A percentile compares a stretch with the other conserved stretches of the same genome.
Evolutionary conservation across 2,888 invertebrate genomes (phyloP).

Genomic region (Amiota communis): DNA sequence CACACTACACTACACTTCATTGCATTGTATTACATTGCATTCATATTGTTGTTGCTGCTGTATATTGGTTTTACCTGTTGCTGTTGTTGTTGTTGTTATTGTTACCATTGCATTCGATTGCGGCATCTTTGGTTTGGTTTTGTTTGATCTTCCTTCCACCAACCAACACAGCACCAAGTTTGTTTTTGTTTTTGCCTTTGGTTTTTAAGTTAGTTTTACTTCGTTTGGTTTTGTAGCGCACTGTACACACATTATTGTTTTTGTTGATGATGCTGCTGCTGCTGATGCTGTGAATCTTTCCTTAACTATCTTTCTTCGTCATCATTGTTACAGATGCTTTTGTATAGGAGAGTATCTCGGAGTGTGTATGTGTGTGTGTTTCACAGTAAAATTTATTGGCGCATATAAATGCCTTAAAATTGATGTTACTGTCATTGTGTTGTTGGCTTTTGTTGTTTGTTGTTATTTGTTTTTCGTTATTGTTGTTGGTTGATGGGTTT

Average conservation of each 20-base stretch:
- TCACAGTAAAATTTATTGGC: constrained; percentile 62
- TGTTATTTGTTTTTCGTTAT: constrained; percentile 40
- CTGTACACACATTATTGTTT: constrained; percentile 22
- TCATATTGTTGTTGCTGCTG: constrained; percentile 30
- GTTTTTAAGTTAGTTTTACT: constrained; percentile 49
- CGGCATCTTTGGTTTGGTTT: constrained; percentile 58
- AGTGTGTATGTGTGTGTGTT: constrained; percentile 47
- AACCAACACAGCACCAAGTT: constrained; percentile 37
- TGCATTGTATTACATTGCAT: constrained; percentile 13
- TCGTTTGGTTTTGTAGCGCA: constrained; percentile 42
- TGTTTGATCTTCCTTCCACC: constrained; percentile 64
- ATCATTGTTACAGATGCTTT: constrained; percentile 16
- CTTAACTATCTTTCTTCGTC: constrained; percentile 11
- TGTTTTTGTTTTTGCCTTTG: constrained; percentile 60
- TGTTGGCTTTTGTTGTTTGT: constrained; percentile 33
- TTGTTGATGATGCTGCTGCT: constrained; percentile 39
- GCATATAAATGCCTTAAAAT: constrained; percentile 67
- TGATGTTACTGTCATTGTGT: constrained; percentile 65
- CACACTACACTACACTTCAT: constrained; percentile 47
- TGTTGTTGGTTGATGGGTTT: constrained; percentile 28
- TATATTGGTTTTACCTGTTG: constrained; percentile 27
- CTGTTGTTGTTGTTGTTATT: not conserved
- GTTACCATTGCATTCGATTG: constrained; percentile 32
- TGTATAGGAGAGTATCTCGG: constrained; percentile 20
- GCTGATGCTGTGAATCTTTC: constrained; percentile 33